Base-by-base conservation (phyloP, 2,888 invertebrate species). In the Strigamia crassipes region DNA sequence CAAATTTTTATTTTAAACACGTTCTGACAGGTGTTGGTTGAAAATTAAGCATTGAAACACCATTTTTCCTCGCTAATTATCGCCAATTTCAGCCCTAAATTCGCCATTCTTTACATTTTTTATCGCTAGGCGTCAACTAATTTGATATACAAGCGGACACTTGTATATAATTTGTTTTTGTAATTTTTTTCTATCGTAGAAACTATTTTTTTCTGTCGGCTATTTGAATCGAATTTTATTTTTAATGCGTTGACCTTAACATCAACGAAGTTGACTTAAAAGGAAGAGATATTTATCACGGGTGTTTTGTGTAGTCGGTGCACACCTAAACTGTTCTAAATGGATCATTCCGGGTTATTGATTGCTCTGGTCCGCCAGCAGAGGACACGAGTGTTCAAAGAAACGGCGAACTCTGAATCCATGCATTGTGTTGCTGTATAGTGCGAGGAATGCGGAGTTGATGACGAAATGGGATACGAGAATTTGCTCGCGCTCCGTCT, bases 291-390 rank as follows among this genome's bases (percentile, higher is more conserved):
- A 56, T n/a, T 38, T 38, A 56, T 15, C 4, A 18, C 5, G 56
- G 46, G 46, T 46, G n/a, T 56, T 21, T 9, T 6, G 15, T 56
- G 18, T 18, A 13, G 46, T n/a, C n/a, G 12, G 46, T n/a, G 18
- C 56, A 21, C 56, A 56, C 56, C 56, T 56, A 56, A 56, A 56
- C n/a, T 56, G 18, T 18, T 18, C n/a, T 56, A 56, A 56, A 56
- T 56, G 56, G 56, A 56, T 56, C 56, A 56, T 18, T 56, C 56
- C 56, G 56, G 56, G 21, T 56, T 56, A 56, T 56, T 56, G 56
- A 56, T 56, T 56, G 18, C 56, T 21, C 8, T 56, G 56, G 56
- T 18, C 56, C 9, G 18, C 56, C 56, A 56, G 56, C 18, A 56
- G 56, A 56, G 56, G 56, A 56, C 56, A 56, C n/a, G 56, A 56